Percentiles rank a stretch among this genome's conserved stretches.
phyloP scores from a whole-genome alignment of 2,888 invertebrate species.

The Romanomermis culicivorax region DNA sequence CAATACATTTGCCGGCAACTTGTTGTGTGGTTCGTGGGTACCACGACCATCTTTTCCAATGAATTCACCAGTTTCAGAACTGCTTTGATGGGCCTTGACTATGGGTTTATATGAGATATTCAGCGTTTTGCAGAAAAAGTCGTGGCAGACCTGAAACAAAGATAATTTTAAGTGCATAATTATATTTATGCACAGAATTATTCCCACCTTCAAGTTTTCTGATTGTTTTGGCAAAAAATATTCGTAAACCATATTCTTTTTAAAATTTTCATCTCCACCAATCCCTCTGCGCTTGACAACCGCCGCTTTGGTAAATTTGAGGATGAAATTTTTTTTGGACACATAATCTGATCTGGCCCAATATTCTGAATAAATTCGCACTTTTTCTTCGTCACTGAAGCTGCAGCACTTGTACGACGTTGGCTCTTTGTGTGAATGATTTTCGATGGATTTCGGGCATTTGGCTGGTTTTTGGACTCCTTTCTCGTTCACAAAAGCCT shows the following conservation, averaged over 20 bases:
- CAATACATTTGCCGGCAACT: not conserved
- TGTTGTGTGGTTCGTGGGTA: conserved; percentile 2
- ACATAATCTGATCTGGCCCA: not conserved
- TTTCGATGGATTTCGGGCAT: not conserved
- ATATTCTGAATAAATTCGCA: not conserved
- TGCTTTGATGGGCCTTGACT: not conserved
- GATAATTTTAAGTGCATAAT: no score
- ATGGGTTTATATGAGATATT: not conserved
- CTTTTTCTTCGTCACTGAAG: not conserved
- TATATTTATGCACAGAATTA: no score
- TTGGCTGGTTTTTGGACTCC: not conserved
- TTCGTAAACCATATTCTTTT: not conserved
- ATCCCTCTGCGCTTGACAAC: not conserved
- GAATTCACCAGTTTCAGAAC: not conserved
- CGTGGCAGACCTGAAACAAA: no score
- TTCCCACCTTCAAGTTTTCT: not conserved
- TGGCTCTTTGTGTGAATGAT: not conserved
- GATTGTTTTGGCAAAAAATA: not conserved
- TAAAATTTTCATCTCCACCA: not conserved
- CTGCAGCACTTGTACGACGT: not conserved
- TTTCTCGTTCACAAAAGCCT: not conserved
- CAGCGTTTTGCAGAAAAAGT: not conserved
- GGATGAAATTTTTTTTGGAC: not conserved
- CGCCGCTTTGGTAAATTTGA: not conserved
- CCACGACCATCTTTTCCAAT: conserved; percentile 6